phyloP scores from a whole-genome alignment of 2,113 vertebrate genomes.

The Coracopsis vasa region DNA sequence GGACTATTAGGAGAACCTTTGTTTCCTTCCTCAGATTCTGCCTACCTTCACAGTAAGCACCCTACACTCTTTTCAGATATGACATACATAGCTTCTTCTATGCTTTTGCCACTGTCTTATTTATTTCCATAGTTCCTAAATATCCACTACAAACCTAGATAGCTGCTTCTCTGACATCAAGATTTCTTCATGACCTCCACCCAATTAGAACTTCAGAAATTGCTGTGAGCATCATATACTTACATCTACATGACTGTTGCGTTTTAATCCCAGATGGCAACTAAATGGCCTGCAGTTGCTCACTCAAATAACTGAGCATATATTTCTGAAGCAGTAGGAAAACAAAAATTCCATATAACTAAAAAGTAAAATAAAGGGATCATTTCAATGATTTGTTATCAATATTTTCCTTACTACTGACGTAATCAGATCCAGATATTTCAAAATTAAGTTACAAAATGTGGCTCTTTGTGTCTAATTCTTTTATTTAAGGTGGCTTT shows the following conservation, averaged over 20 bases:
- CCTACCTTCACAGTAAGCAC: neutral
- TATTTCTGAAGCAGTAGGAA: neutral
- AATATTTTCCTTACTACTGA: neutral
- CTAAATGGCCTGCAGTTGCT: neutral
- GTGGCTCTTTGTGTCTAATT: neutral
- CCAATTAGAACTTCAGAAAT: neutral
- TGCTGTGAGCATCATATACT: neutral
- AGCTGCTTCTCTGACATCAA: neutral
- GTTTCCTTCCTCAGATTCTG: rapidly evolving
- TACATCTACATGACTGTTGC: neutral
- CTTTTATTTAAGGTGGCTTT: slow-evolving; percentile 26
- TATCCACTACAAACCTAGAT: neutral
- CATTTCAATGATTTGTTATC: neutral
- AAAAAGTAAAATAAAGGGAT: neutral
- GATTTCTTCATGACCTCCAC: neutral
- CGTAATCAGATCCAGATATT: neutral
- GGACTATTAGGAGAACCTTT: neutral
- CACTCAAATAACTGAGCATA: neutral
- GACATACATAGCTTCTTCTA: neutral
- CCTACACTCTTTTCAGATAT: neutral
- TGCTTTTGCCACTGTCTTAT: neutral
- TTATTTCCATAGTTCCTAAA: neutral
- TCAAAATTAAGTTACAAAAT: neutral
- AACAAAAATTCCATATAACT: neutral
- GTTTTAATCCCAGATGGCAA: neutral